Evolutionary conservation across 2,113 vertebrate species (phyloP).

Genomic region (Diglossa brunneiventris): DNA sequence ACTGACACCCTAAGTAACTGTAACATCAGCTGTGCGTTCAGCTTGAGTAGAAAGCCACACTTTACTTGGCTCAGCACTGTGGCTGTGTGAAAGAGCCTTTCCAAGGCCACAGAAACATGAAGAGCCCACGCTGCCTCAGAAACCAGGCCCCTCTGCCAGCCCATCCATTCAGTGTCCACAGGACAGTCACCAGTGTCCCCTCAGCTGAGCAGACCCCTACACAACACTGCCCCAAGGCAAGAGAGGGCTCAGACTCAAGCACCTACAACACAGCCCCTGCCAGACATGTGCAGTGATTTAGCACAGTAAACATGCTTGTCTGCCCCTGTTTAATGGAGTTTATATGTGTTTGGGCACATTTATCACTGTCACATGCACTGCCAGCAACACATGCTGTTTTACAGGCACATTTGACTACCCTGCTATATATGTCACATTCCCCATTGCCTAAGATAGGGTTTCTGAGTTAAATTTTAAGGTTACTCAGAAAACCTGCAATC

Average conservation of each 20-base stretch:
- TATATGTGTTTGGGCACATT: not conserved
- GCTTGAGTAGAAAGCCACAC: not conserved
- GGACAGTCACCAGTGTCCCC: not conserved
- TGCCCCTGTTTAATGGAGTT: not conserved
- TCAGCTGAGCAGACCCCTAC: accelerated
- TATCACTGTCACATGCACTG: not conserved
- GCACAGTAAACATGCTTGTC: not conserved
- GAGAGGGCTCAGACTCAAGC: not conserved
- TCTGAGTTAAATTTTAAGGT: not conserved
- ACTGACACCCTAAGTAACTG: not conserved
- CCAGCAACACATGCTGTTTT: not conserved
- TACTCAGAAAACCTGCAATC: not conserved
- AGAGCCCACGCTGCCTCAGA: not conserved
- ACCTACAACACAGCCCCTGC: not conserved
- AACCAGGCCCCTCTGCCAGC: not conserved
- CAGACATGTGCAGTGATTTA: not conserved
- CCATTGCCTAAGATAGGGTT: not conserved
- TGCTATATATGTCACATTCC: not conserved
- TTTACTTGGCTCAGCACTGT: not conserved
- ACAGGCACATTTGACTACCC: not conserved
- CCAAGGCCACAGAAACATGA: accelerated
- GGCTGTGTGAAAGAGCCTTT: not conserved
- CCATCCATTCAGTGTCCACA: not conserved
- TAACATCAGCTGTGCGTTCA: not conserved
- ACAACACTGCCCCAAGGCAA: not conserved